phyloP scores from a whole-genome alignment of 2,888 invertebrate species.

The Eudemis profundana region DNA sequence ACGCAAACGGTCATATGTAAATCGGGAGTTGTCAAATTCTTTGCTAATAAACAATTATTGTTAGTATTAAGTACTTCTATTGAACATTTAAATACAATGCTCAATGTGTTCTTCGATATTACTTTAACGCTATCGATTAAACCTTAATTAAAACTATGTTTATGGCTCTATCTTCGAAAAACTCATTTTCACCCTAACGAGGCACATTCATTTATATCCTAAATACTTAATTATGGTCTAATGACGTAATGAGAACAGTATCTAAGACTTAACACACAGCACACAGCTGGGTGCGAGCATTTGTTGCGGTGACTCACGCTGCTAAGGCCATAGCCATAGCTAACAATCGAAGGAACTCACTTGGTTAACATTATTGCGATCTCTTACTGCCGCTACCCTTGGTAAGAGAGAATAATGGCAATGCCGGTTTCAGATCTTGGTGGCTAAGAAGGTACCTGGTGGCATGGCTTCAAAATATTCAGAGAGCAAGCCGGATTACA shows the following conservation, averaged over 20 bases:
- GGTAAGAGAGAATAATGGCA: too few species aligned
- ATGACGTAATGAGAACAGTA: not conserved
- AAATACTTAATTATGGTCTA: not conserved
- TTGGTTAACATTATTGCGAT: too few species aligned
- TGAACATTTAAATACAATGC: too few species aligned
- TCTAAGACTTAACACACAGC: not conserved
- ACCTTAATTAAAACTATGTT: too few species aligned
- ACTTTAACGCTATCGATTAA: not conserved
- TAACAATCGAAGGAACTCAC: not conserved
- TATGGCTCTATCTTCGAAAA: too few species aligned
- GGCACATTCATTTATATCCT: too few species aligned
- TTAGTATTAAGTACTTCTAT: not conserved
- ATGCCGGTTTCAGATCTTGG: too few species aligned
- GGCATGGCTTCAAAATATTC: too few species aligned
- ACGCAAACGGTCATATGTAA: not conserved
- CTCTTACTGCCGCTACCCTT: too few species aligned
- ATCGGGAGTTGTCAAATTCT: not conserved
- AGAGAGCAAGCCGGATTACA: too few species aligned
- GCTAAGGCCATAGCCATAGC: not conserved
- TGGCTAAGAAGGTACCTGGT: too few species aligned
- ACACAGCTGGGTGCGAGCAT: not conserved
- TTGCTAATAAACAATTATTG: not conserved
- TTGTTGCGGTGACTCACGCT: constrained; percentile 11
- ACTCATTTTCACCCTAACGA: too few species aligned
- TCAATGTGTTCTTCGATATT: not conserved